A percentile compares a stretch with the other conserved stretches of the same genome.
phyloP scores from a whole-genome alignment of 2,797 vertebrate genomes.

The Aotus griseimembra region DNA sequence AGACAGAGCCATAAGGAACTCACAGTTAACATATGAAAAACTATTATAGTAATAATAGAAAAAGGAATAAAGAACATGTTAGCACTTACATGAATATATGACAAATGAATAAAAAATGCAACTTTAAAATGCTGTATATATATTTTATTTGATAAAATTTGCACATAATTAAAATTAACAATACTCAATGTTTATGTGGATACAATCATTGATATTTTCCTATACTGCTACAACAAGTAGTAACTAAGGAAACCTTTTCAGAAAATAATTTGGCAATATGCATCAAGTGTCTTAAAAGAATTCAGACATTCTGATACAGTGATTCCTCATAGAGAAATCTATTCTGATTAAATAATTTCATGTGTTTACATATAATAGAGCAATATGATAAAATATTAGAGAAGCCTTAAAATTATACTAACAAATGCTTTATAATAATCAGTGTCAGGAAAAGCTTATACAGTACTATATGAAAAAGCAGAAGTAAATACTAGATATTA shows the following conservation, averaged over 20 bases:
- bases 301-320: neutral
- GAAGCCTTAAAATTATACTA: neutral
- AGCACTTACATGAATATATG: neutral
- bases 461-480: neutral
- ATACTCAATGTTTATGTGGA: neutral
- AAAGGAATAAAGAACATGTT: neutral
- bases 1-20: neutral
- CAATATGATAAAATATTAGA: neutral
- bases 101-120: neutral
- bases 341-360: conserved; percentile 18
- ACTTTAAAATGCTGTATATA: neutral
- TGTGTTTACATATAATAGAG: neutral
- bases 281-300: neutral
- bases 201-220: neutral
- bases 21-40: neutral
- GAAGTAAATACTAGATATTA: neutral
- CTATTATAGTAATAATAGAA: neutral
- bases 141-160: neutral
- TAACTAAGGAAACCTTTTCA: neutral
- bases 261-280: conserved; percentile 10
- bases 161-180: neutral
- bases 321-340: neutral
- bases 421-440: neutral
- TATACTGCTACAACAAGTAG: neutral
- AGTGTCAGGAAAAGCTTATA: neutral